Percentiles rank a stretch among this genome's conserved stretches.
Conservation (phyloP, 2,888 invertebrate species). For the Neelides folsomi region DNA sequence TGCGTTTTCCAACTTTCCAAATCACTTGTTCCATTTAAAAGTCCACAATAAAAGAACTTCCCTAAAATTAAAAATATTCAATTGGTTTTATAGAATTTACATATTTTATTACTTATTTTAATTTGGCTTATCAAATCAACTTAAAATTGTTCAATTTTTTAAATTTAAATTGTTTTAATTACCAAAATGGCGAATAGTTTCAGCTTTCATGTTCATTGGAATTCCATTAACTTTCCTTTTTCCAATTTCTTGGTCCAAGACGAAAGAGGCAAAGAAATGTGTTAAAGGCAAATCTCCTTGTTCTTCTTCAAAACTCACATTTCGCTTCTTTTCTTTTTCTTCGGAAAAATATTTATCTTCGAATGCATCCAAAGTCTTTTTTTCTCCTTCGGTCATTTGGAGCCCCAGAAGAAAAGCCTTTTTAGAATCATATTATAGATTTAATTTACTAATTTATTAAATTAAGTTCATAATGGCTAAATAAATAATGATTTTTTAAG, state of each 20-base stretch:
- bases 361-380: conserved; percentile 38
- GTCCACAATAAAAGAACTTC: conserved; percentile 21
- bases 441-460: no score
- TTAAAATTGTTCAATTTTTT: no score
- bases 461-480: no score
- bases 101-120: neutral
- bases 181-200: no score
- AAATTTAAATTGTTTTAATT: no score
- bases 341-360: conserved; percentile 27
- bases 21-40: conserved; percentile 22
- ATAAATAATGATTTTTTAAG: no score
- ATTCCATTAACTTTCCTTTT: conserved; percentile 4
- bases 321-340: conserved; percentile 19
- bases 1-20: conserved; percentile 22
- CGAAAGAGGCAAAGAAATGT: conserved; percentile 21
- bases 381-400: conserved; percentile 38
- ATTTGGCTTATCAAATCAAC: no score
- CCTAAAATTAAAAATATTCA: conserved; percentile 6
- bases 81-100: neutral
- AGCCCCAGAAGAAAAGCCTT: conserved; percentile 33
- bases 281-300: conserved; percentile 43
- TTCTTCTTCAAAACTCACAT: conserved; percentile 44
- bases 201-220: no score
- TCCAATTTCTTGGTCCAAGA: conserved; percentile 17
- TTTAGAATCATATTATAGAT: no score